phyloP scores from a whole-genome alignment of 2,888 invertebrate genomes.

The Diarsia dahlii region DNA sequence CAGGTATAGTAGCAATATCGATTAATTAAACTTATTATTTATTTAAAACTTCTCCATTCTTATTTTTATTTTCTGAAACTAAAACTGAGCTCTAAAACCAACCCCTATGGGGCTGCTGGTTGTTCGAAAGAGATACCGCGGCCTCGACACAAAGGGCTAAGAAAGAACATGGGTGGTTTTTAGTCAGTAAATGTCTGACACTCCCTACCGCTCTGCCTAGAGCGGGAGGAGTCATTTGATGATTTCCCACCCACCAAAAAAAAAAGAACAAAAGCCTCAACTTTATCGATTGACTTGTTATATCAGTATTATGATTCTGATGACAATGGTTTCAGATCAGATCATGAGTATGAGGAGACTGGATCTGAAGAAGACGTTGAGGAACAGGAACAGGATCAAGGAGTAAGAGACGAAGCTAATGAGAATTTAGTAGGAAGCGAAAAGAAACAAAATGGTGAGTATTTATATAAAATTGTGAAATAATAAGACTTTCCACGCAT shows the following conservation, averaged over 20 bases:
- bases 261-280: no score
- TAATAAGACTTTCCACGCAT: not conserved
- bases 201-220: no score
- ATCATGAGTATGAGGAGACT: conserved; percentile 92
- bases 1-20: conserved; percentile 74
- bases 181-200: no score
- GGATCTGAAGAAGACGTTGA: conserved; percentile 93
- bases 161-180: no score
- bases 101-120: no score
- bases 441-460: conserved; percentile 84
- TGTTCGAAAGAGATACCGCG: no score
- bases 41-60: not conserved
- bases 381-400: conserved; percentile 91
- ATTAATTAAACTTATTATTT: not conserved
- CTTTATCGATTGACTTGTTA: no score
- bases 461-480: not conserved
- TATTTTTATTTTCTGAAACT: not conserved
- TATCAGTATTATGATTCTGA: not conserved
- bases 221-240: no score
- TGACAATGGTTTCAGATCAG: conserved; percentile 87
- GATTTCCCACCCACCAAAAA: no score
- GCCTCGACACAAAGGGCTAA: no score
- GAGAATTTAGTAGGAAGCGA: conserved; percentile 85
- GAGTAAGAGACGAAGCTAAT: conserved; percentile 90
- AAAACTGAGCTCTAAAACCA: no score